A percentile compares a stretch with the other conserved stretches of the same genome.
Evolutionary conservation across 2,797 vertebrate species (phyloP).

Genomic region (Threskiornis aethiopicus): DNA sequence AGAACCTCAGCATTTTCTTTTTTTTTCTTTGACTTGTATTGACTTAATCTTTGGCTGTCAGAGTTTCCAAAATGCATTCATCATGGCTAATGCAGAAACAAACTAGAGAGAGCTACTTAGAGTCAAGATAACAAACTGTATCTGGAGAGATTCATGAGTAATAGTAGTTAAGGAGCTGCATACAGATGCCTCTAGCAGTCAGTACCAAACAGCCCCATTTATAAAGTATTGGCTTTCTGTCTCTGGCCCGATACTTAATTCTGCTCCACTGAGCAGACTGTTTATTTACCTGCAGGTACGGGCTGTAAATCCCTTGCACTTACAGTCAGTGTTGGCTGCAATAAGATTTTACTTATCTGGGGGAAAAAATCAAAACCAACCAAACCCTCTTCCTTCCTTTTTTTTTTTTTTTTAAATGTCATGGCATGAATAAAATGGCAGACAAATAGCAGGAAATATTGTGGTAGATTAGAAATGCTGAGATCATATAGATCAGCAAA

Average conservation of each 20-base stretch:
- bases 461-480: neutral
- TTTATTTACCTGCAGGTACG: slow-evolving; percentile 63
- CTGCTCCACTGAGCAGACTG: slow-evolving; percentile 35
- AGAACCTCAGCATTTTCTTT: slow-evolving; percentile 13
- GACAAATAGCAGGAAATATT: neutral
- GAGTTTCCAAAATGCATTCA: slow-evolving; percentile 47
- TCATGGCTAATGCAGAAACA: slow-evolving; percentile 59
- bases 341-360: slow-evolving; percentile 29
- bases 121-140: slow-evolving; percentile 48
- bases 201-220: slow-evolving; percentile 34
- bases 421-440: neutral
- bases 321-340: slow-evolving; percentile 16
- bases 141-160: slow-evolving; percentile 52
- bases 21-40: neutral
- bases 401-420: neutral
- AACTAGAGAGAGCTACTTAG: slow-evolving; percentile 39
- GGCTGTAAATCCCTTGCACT: slow-evolving; percentile 60
- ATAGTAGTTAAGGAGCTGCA: slow-evolving; percentile 37
- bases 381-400: neutral
- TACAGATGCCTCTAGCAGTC: slow-evolving; percentile 50
- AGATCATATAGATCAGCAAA: neutral
- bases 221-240: slow-evolving; percentile 73
- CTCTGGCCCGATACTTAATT: slow-evolving; percentile 58
- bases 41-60: slow-evolving; percentile 44
- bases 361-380: neutral